phyloP scores from a whole-genome alignment of 2,797 vertebrate species.

The Phrynocephalus vlangalii region DNA sequence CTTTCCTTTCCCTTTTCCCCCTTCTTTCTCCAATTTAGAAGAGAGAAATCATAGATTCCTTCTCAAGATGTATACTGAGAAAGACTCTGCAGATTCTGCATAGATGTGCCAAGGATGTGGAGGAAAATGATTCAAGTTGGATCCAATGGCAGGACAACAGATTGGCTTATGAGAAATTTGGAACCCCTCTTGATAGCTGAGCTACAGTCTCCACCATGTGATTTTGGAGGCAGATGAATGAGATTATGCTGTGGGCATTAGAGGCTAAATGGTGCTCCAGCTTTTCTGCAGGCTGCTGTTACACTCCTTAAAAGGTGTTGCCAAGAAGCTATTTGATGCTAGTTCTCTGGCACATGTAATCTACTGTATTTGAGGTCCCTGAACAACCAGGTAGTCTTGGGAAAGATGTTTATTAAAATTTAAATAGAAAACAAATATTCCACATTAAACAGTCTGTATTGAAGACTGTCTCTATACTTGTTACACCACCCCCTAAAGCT shows the following conservation, averaged over 20 bases:
- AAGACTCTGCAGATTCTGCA: not conserved
- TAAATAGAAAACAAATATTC: too few relatives aligned
- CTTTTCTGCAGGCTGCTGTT: not conserved
- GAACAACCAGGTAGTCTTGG: not conserved
- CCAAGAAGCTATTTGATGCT: not conserved
- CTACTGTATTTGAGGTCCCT: not conserved
- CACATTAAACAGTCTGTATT: too few relatives aligned
- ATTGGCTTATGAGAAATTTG: not conserved
- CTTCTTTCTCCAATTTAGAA: not conserved
- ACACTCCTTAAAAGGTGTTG: not conserved
- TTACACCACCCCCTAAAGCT: too few relatives aligned
- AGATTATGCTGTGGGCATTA: too few relatives aligned
- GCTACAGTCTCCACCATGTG: not conserved
- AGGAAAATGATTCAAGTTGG: not conserved
- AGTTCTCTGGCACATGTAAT: slow-evolving; percentile 6
- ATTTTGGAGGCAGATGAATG: not conserved
- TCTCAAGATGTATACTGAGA: not conserved
- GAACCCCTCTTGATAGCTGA: not conserved
- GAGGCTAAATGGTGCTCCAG: not conserved
- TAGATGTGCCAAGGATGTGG: not conserved
- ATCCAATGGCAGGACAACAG: not conserved
- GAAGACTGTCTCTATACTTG: too few relatives aligned
- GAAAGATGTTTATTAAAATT: not conserved
- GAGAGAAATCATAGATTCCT: not conserved
- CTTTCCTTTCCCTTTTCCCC: too few relatives aligned